Base-by-base conservation (phyloP, 2,888 invertebrate genomes). In the Trachelus stipa region DNA sequence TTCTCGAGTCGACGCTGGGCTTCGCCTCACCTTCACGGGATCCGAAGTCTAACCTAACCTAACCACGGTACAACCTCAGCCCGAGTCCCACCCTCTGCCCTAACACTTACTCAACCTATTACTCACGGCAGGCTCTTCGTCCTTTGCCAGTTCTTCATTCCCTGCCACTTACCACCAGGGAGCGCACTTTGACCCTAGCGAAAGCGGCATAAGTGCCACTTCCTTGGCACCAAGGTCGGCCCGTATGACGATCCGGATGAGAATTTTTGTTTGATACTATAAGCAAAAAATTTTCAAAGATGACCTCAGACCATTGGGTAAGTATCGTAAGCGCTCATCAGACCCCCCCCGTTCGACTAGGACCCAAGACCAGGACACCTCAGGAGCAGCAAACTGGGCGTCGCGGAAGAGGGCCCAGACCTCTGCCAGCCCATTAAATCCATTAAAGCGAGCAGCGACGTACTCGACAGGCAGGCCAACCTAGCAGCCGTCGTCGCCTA, bases 351-450 rank as follows among this genome's bases (percentile, higher is more conserved):
- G 35, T 40, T 40, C 40, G 40, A 40, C 12, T 12, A 4, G 37
- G 37, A 4, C 15, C 40, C 40, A 4, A 37, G 40, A 31, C 33
- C 71, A 71, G 71, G 33, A 11, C 12, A 6, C 12, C 71, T 34
- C 71, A 12, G 3, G 12, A 9, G 71, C 12, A 71, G 31, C 34
- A 33, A 71, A 71, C 71, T 71, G 71, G 33, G 11, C 71, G 31
- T 71, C 71, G 71, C 31, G 31, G 31, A 33, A 71, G 31, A 31
- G 15, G 71, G 12, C 12, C 71, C 79, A 73, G 68, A 81, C 84
- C 83, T 85, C 83, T 85, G 86, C 84, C 88, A 83, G 85, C 85
- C 88, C 87, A 88, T 89, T 89, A 89, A 87, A 88, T 88, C 86
- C 85, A 88, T 89, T 88, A 88, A 85, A 83, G 82, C 84, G 86